Percentiles rank a stretch among this genome's conserved stretches.
Evolutionary conservation across 2,888 invertebrate species (phyloP).

Genomic region (Perizoma affinitatum): DNA sequence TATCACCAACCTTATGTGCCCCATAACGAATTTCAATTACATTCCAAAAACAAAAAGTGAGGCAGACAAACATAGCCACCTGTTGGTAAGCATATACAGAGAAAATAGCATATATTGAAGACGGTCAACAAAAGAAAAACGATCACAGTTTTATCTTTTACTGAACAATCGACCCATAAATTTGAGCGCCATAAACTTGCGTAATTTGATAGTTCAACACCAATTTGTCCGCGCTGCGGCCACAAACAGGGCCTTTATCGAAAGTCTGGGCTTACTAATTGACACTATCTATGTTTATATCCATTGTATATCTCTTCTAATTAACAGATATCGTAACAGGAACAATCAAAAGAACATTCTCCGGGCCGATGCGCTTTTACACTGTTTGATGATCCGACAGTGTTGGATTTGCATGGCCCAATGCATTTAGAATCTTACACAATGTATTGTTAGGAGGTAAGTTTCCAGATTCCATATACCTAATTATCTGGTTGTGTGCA

Average conservation of each 20-base stretch:
- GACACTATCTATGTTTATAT: conserved; percentile 70
- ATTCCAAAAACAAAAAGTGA: too few relatives aligned
- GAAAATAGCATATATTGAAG: too few relatives aligned
- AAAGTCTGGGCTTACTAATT: conserved; percentile 56
- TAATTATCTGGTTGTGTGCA: too few relatives aligned
- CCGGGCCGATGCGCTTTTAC: conserved; percentile 44
- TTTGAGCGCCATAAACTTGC: conserved; percentile 56
- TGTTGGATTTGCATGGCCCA: background rate
- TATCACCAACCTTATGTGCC: too few relatives aligned
- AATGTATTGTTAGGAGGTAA: too few relatives aligned
- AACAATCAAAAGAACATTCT: conserved; percentile 60
- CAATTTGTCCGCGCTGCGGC: conserved; percentile 57
- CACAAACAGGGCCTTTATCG: conserved; percentile 54
- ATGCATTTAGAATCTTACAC: background rate
- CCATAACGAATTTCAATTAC: too few relatives aligned
- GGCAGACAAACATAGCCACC: too few relatives aligned
- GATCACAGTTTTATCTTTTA: conserved; percentile 2
- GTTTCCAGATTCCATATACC: background rate
- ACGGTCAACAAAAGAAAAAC: too few relatives aligned
- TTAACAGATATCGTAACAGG: conserved; percentile 63
- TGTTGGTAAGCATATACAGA: too few relatives aligned
- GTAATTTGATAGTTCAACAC: conserved; percentile 59
- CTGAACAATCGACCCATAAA: conserved; percentile 43
- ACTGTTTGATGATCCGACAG: conserved; percentile 18
- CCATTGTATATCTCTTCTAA: conserved; percentile 64